Evolutionary conservation across 2,888 invertebrate species (phyloP), one percentile per base, ranked within the genome.

Genomic region (Aelia acuminata): DNA sequence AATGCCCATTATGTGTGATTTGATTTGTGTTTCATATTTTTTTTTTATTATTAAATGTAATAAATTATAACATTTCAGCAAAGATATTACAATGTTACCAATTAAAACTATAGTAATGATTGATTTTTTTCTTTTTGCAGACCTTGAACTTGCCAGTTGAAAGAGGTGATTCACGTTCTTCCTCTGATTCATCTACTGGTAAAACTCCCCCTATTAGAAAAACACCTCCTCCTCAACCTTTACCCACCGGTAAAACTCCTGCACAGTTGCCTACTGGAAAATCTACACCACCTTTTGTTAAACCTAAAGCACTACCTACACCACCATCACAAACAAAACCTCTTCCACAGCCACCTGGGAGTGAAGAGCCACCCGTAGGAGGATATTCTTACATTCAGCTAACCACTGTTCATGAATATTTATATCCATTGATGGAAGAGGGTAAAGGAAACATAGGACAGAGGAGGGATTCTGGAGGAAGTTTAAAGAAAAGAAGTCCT

Each of bases 111-210:
- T 39, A 39, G 10, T 39, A 85, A 35, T 85, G 20, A 26, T 35
- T 26, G 49, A 35, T 85, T 22, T 88, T 85, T 85, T 88, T 48
- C 93, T 57, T 92, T 91, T 93, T 92, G 1, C 93, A 98, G 98
- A 96, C 97, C 91, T 94, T 98, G 91, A 96, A 98, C 93, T 94
- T 98, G 91, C 96, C 96, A 89, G 94, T 95, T 92, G 96, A 96
- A 92, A 95, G 95, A 90, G 95, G 95, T 91, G 97, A 97, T 92
- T 96, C 96, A 11, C 95, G 96, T 90, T 95, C 95, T 87, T 96
- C 96, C 92, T 96, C 96, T 88, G 96, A 94, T 93, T 95, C 93
- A 92, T 94, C 93, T 22, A 93, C 89, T 93, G 94, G 84, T 90
- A 92, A 57, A 91, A 92, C 92, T 89, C 91, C 87, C 93, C 90